These are phyloP conservation scores for Platycheirus rosarum DNA, from an alignment of 2,888 invertebrate genomes.

Conservation along the genomic window DNA sequence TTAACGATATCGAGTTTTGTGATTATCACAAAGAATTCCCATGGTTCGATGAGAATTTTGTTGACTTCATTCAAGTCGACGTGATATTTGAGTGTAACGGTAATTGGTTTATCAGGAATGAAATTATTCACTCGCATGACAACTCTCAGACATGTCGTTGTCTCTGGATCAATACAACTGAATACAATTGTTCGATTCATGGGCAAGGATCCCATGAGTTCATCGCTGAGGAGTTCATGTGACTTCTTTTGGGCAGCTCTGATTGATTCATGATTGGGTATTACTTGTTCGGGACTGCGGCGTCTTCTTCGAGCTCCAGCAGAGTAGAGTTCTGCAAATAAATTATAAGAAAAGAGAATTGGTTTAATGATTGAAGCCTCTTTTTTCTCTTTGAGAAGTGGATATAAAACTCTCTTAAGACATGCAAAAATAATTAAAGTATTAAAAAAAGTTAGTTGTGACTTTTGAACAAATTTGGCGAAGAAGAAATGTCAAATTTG, in stretches of 20 bases:
- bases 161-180: slow-evolving; percentile 80
- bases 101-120: slow-evolving; percentile 78
- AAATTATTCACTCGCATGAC: slow-evolving; percentile 80
- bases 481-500: no score
- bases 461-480: no score
- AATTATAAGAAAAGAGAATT: no score
- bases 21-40: slow-evolving; percentile 81
- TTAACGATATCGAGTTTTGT: slow-evolving; percentile 78
- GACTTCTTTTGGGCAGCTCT: slow-evolving; percentile 79
- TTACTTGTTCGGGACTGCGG: slow-evolving; percentile 77
- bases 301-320: slow-evolving; percentile 75
- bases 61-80: slow-evolving; percentile 81
- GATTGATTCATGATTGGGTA: slow-evolving; percentile 79
- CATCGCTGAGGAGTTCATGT: slow-evolving; percentile 79
- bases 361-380: no score
- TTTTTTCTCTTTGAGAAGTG: no score
- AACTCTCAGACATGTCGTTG: slow-evolving; percentile 80
- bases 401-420: no score
- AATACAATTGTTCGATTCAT: slow-evolving; percentile 82
- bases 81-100: slow-evolving; percentile 79
- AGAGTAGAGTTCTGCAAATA: slow-evolving; percentile 36
- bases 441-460: no score
- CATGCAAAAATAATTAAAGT: no score
- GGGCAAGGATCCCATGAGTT: slow-evolving; percentile 79
- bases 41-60: slow-evolving; percentile 81